Evolutionary conservation across 2,888 invertebrate genomes (phyloP).

Genomic region (Scaptomyza caliginosa): DNA sequence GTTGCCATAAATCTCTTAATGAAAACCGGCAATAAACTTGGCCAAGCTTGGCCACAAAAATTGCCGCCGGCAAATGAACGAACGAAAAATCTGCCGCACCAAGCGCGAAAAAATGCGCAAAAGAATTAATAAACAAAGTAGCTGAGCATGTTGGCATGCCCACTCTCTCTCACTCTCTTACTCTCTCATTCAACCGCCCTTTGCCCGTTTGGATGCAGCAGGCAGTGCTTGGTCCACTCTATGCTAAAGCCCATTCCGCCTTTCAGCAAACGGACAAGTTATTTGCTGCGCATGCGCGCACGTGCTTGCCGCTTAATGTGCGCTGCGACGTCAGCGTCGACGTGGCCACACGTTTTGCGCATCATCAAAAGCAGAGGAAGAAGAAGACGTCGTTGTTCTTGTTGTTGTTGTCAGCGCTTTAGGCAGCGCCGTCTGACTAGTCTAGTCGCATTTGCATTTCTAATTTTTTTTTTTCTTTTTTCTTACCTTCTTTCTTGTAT

Average conservation of each 20-base stretch:
- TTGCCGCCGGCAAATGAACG: conserved; percentile 64
- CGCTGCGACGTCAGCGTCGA: conserved; percentile 39
- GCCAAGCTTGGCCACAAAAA: conserved; percentile 44
- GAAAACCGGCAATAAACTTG: conserved; percentile 80
- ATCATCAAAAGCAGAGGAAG: conserved; percentile 59
- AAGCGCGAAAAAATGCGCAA: conserved; percentile 80
- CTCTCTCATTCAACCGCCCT: background rate
- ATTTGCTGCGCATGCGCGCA: conserved; percentile 78
- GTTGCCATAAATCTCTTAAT: conserved; percentile 77
- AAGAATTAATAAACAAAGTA: conserved; percentile 80
- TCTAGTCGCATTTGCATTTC: conserved; percentile 73
- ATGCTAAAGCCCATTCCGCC: background rate
- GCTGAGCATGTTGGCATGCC: conserved; percentile 73
- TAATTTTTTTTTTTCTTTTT: conserved; percentile 56
- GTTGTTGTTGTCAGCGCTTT: conserved; percentile 5
- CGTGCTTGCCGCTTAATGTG: conserved; percentile 74
- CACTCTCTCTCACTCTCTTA: background rate
- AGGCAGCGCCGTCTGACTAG: conserved; percentile 23
- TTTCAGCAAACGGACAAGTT: conserved; percentile 55
- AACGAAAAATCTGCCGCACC: conserved; percentile 31
- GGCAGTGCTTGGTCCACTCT: conserved; percentile 36
- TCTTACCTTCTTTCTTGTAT: no score
- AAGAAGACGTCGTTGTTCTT: conserved; percentile 35
- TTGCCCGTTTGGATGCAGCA: conserved; percentile 28
- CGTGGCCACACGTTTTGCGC: conserved; percentile 72